Percentiles rank a stretch among this genome's conserved stretches.
Conservation (phyloP, 2,888 invertebrate genomes). For the Rhagonycha fulva region DNA sequence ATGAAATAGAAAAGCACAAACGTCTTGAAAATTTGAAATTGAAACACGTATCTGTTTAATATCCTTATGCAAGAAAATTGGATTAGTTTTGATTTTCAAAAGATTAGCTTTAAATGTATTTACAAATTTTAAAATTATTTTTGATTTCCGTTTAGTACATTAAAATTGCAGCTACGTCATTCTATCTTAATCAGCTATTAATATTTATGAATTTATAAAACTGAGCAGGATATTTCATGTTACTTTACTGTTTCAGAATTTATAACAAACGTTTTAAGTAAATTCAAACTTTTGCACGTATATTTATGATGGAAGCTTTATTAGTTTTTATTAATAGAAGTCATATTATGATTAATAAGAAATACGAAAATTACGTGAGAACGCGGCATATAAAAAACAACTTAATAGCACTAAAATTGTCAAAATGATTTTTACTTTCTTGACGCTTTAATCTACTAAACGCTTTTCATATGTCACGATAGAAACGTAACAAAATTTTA, state of each 20-base stretch:
- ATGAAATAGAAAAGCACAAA: neutral
- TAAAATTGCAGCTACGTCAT: slow-evolving; percentile 24
- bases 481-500: neutral
- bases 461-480: neutral
- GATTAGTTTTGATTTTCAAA: neutral
- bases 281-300: neutral
- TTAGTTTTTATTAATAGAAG: neutral
- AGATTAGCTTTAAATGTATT: neutral
- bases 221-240: slow-evolving; percentile 17
- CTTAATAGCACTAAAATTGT: neutral
- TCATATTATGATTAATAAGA: neutral
- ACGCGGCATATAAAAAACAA: slow-evolving; percentile 12
- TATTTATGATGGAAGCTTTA: neutral
- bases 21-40: neutral
- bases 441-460: neutral
- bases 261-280: neutral
- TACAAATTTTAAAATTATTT: neutral
- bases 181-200: slow-evolving; percentile 24
- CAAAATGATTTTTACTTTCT: neutral
- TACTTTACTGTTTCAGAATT: slow-evolving; percentile 1
- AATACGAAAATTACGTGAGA: slow-evolving; percentile 12
- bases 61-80: neutral
- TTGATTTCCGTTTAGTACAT: slow-evolving; percentile 15
- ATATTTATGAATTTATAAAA: slow-evolving; percentile 20
- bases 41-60: slow-evolving; percentile 1